A percentile compares a stretch with the other conserved stretches of the same genome.
These are phyloP conservation scores for Hemicentrotus pulcherrimus DNA, from an alignment of 35 echinoderm and acorn worm species.

Conservation along the genomic window DNA sequence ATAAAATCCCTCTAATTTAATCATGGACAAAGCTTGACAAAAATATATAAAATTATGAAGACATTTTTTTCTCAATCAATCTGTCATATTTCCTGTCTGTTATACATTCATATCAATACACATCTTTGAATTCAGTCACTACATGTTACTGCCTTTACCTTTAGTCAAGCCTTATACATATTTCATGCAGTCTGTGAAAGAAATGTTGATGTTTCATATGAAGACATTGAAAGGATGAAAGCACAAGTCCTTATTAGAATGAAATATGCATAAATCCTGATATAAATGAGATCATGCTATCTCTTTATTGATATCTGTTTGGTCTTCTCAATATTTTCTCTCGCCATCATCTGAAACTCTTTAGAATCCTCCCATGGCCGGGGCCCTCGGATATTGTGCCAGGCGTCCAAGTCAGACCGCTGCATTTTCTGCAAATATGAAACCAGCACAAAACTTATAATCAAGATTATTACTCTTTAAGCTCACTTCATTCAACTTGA, in stretches of 20 bases:
- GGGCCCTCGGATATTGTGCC: constrained; percentile 93
- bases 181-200: neutral
- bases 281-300: neutral
- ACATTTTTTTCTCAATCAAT: too few relatives aligned
- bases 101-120: too few relatives aligned
- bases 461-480: neutral
- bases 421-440: constrained; percentile 18
- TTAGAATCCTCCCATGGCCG: constrained; percentile 98
- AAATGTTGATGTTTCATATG: neutral
- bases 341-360: constrained; percentile 82
- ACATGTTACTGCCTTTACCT: neutral
- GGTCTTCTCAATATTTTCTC: constrained; percentile 53
- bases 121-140: too few relatives aligned
- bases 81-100: too few relatives aligned
- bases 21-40: too few relatives aligned
- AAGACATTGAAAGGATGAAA: neutral
- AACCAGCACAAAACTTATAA: neutral
- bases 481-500: too few relatives aligned
- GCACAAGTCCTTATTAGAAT: neutral
- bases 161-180: neutral
- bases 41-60: too few relatives aligned
- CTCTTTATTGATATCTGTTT: neutral
- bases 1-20: too few relatives aligned
- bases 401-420: constrained; percentile 77
- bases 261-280: neutral